Conservation (phyloP, 2,888 invertebrate genomes). For the Bruchidius siliquastri region DNA sequence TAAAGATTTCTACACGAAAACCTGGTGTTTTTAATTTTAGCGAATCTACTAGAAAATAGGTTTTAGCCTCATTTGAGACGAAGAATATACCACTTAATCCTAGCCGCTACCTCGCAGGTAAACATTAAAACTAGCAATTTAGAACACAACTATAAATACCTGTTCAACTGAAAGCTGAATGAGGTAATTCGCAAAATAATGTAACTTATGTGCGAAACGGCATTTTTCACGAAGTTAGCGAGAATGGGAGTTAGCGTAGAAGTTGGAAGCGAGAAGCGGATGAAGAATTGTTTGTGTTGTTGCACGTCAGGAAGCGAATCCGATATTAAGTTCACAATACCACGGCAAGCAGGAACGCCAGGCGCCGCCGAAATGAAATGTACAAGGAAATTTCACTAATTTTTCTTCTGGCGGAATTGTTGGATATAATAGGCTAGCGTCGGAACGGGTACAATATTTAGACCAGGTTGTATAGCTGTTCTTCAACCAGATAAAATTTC, state of each 20-base stretch:
- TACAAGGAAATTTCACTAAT: background rate
- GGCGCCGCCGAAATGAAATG: background rate
- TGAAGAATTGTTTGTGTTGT: background rate
- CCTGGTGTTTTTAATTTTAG: too few relatives aligned
- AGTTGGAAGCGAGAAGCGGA: background rate
- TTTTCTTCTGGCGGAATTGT: background rate
- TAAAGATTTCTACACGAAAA: too few relatives aligned
- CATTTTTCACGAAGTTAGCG: background rate
- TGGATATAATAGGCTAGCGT: background rate
- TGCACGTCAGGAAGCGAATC: background rate
- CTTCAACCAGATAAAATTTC: too few relatives aligned
- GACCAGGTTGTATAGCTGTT: too few relatives aligned
- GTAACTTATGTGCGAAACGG: background rate
- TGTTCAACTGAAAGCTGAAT: background rate
- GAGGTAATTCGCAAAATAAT: background rate
- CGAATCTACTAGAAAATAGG: too few relatives aligned
- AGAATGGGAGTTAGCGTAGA: background rate
- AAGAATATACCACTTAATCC: background rate
- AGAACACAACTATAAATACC: background rate
- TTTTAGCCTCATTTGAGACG: too few relatives aligned
- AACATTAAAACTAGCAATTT: background rate
- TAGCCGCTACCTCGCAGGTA: background rate
- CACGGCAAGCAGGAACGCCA: background rate
- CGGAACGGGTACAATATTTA: background rate
- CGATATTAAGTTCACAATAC: background rate